These are phyloP conservation scores for Latrodectus elegans DNA, from an alignment of 2,888 invertebrate species.

Conservation along the genomic window DNA sequence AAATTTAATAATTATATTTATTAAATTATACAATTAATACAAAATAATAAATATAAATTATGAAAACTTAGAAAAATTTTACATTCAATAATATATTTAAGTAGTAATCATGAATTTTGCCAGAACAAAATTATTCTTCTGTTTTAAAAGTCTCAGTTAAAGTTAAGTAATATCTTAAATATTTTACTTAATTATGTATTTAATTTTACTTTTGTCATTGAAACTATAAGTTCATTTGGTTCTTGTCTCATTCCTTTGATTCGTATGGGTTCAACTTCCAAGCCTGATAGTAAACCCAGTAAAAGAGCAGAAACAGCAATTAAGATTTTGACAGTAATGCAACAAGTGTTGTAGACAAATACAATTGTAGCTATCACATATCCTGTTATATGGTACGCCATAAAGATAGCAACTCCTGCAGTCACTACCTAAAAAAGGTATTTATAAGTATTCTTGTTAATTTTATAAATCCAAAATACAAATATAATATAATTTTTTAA, in stretches of 20 bases:
- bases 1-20: too few species aligned
- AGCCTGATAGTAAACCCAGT: constrained; percentile 32
- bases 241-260: constrained; percentile 22
- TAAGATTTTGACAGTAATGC: constrained; percentile 22
- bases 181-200: too few species aligned
- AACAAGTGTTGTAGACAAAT: constrained; percentile 42
- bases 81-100: too few species aligned
- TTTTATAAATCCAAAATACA: too few species aligned
- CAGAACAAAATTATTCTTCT: too few species aligned
- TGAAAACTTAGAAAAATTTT: too few species aligned
- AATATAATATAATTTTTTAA: too few species aligned
- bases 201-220: constrained; percentile 48
- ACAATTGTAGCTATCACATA: constrained; percentile 36
- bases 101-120: too few species aligned
- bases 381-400: constrained; percentile 37
- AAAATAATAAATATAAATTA: too few species aligned
- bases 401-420: constrained; percentile 8
- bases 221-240: constrained; percentile 31
- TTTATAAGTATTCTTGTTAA: not conserved
- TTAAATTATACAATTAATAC: too few species aligned
- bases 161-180: too few species aligned
- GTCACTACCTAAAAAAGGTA: constrained; percentile 11
- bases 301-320: constrained; percentile 27
- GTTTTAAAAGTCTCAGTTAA: too few species aligned
- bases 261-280: constrained; percentile 22